Evolutionary conservation across 1,140 invertebrate species (phyloP), one percentile per base, ranked within the genome.

Genomic region (Archivesica marissinica): DNA sequence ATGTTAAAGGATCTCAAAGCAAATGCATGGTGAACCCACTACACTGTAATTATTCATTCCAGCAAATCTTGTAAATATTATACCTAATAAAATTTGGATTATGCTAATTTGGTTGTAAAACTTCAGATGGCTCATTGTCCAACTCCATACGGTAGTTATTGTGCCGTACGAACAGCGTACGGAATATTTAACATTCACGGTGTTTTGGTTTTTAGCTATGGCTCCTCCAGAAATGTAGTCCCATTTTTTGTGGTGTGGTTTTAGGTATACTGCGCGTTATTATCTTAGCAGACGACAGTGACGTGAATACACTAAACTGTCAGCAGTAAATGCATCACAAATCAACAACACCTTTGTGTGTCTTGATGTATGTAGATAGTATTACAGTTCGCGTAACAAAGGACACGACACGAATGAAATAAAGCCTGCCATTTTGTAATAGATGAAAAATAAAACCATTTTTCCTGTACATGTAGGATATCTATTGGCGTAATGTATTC

Each of bases 11-110:
- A n/a, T n/a, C n/a, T n/a, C n/a, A 64, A 64, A 64, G 59, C 38
- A 64, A 64, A 64, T 64, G 59, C 30, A 20, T 30, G 59, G 15
- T 64, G 59, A 64, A 64, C 59, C 30, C 30, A 35, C 17, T 25
- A 0, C 7, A 33, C 39, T 9, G 28, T 28, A 44, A 72, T 72
- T 72, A 50, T 72, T 72, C 68, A 72, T 72, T 72, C 35, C 25
- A 28, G 41, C 28, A 44, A 56, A 50, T 41, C 38, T 33, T 79
- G 59, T 79, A 47, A 79, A 79, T 79, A 44, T 66, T 41, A 79
- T 64, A 79, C 77, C 56, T 68, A 79, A 79, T 79, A 79, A 79
- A 79, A 79, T 44, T 50, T 20, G 77, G 77, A 79, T 79, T 79
- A 79, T 79, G 77, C 28, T 64, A 79, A 79, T 79, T 59, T 23